Conservation (phyloP, 2,113 vertebrate species). For the Hiodon tergisus region DNA sequence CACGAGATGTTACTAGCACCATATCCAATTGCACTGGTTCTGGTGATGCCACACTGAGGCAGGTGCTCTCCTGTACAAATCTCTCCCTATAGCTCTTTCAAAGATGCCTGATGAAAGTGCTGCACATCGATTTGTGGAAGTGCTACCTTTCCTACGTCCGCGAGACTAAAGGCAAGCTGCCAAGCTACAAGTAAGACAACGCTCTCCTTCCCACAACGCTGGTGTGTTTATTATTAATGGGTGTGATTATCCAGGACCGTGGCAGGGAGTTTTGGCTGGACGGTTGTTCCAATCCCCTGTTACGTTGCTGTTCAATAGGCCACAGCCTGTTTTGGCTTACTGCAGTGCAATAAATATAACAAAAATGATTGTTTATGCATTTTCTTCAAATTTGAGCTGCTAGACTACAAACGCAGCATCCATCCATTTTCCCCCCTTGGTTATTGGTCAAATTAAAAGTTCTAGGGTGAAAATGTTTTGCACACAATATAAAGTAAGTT, state of each 20-base stretch:
- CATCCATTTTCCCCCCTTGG: too few relatives aligned
- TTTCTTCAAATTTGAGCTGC: too few relatives aligned
- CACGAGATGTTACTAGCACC: too few relatives aligned
- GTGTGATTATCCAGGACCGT: neutral
- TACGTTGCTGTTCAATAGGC: neutral
- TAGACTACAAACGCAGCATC: too few relatives aligned
- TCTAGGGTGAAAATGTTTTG: neutral
- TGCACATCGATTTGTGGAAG: conserved; percentile 99
- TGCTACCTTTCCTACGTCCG: conserved; percentile 98
- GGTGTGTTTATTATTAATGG: neutral
- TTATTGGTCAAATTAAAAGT: too few relatives aligned
- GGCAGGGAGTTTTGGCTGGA: neutral
- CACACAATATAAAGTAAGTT: neutral
- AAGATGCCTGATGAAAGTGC: conserved; percentile 98
- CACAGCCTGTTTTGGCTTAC: too few relatives aligned
- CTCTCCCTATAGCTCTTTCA: conserved; percentile 81
- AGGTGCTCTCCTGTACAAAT: neutral
- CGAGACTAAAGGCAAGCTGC: conserved; percentile 98
- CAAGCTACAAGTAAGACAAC: conserved; percentile 92
- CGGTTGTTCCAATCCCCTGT: neutral
- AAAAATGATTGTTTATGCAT: too few relatives aligned
- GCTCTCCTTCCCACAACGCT: neutral
- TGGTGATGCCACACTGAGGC: neutral
- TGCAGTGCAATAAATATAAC: too few relatives aligned
- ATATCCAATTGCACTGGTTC: neutral